Percentiles rank a stretch among this genome's conserved stretches.
phyloP scores from a whole-genome alignment of 2,888 invertebrate species.

The Neoaliturus tenellus region DNA sequence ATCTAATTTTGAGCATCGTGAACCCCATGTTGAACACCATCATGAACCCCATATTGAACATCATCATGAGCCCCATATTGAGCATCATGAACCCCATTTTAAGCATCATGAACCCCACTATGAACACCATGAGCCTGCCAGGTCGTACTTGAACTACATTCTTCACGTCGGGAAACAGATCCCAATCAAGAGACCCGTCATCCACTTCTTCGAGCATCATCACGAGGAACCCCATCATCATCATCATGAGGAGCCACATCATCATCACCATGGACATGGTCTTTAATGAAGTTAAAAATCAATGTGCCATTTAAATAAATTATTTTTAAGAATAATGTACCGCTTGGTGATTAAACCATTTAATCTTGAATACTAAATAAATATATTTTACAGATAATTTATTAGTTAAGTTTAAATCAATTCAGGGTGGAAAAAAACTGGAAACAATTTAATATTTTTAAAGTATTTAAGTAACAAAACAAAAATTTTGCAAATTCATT shows the following conservation, averaged over 20 bases:
- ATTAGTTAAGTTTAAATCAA: no score
- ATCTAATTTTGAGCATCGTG: not conserved
- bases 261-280: not conserved
- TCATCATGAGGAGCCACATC: not conserved
- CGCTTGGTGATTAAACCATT: no score
- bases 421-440: no score
- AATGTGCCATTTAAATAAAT: no score
- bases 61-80: not conserved
- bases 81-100: not conserved
- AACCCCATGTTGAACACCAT: not conserved
- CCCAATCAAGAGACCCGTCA: not conserved
- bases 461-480: no score
- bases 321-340: no score
- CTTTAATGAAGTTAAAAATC: not conserved
- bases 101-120: not conserved
- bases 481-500: no score
- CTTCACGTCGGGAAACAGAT: not conserved
- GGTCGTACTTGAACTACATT: not conserved
- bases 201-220: not conserved
- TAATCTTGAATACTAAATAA: no score
- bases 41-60: no score
- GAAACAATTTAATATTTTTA: no score
- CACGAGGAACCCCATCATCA: not conserved
- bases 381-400: no score
- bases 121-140: conserved; percentile 17